These are phyloP conservation scores for Coelopa pilipes DNA, from an alignment of 2,888 invertebrate genomes.

Conservation along the genomic window DNA sequence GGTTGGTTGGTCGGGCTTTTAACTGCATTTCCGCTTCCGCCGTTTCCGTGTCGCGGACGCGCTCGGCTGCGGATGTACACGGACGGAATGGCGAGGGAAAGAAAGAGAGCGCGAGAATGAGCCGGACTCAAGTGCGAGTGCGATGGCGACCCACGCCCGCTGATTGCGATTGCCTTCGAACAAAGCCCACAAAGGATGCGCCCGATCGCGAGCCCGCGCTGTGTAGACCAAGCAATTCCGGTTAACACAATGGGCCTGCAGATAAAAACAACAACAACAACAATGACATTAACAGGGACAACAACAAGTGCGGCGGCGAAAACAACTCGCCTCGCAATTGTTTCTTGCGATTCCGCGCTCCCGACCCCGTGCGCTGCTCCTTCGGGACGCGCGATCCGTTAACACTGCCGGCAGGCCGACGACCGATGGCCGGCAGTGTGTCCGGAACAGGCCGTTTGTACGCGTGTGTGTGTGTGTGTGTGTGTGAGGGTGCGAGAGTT, in stretches of 20 bases:
- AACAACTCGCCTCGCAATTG: background rate
- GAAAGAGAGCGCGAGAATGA: no score
- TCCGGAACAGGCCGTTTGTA: background rate
- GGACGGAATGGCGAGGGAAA: no score
- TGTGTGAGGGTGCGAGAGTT: background rate
- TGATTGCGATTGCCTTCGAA: no score
- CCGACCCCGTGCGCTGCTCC: background rate
- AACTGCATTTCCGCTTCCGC: slow-evolving; percentile 5
- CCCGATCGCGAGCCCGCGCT: no score
- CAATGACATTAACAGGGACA: background rate
- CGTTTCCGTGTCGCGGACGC: no score
- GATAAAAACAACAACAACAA: background rate
- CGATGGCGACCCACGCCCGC: no score
- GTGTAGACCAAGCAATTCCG: no score
- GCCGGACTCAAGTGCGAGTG: no score
- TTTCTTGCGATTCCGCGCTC: background rate
- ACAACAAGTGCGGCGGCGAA: background rate
- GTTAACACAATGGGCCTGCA: no score
- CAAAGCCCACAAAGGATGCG: no score
- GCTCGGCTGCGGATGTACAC: no score
- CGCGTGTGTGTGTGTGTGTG: background rate
- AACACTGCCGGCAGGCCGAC: background rate
- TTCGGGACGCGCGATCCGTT: background rate
- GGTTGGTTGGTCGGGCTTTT: no score
- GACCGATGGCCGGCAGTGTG: background rate